Percentiles rank a stretch among this genome's conserved stretches.
Conservation (phyloP, 2,113 vertebrate species). For the Nyctibius bracteatus region DNA sequence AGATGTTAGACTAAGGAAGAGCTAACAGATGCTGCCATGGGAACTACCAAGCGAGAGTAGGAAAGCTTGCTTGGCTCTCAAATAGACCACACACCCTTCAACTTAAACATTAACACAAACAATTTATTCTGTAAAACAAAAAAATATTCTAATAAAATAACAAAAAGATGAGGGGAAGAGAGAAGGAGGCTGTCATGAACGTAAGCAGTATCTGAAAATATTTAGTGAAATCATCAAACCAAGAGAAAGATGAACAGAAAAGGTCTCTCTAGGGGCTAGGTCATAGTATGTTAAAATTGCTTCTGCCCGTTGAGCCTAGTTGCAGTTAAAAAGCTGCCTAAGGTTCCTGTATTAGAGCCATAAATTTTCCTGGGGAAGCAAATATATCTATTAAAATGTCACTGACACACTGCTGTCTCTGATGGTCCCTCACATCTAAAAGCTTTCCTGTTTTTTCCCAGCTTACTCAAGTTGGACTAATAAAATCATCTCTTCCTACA, state of each 20-base stretch:
- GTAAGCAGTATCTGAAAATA: not conserved
- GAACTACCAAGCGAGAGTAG: not conserved
- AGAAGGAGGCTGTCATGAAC: not conserved
- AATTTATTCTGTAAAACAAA: not conserved
- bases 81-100: not conserved
- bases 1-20: not conserved
- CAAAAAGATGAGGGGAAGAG: not conserved
- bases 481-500: not conserved
- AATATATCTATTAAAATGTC: conserved; percentile 14
- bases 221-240: not conserved
- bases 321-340: not conserved
- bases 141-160: not conserved
- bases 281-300: not conserved
- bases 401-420: not conserved
- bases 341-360: not conserved
- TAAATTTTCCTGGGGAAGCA: conserved; percentile 38
- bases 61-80: not conserved
- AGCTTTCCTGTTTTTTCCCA: not conserved
- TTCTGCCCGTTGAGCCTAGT: not conserved
- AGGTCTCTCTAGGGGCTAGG: not conserved
- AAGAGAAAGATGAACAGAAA: not conserved
- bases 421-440: not conserved
- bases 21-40: conserved; percentile 34
- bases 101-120: not conserved
- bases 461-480: not conserved